Base-by-base conservation (phyloP, 2,797 vertebrate species). In the Iguana delicatissima region DNA sequence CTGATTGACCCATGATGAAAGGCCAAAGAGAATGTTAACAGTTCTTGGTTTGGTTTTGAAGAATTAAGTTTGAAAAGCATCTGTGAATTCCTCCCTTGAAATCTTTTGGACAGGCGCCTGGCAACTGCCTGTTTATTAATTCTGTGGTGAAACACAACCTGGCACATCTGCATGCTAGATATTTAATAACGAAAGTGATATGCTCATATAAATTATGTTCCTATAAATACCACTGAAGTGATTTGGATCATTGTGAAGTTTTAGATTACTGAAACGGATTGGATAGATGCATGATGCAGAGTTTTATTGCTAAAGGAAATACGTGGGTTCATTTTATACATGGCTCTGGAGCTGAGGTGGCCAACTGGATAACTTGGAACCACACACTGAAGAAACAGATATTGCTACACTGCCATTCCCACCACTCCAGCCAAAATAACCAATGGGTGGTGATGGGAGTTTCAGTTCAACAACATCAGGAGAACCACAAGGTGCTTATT, bases 1-100 rank as follows among this genome's bases (percentile, higher is more conserved):
- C 74, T 89, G 93, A 92, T 1, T 77, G 55, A 87, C 0, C 4
- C 18, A 22, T 0, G 32, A 0, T 77, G 55, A 91, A 91, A 94
- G 88, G 2, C 16, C 2, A 79, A 20, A 69, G 10, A 80, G 82
- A 38, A 88, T 29, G 57, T 8, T 80, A 92, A 83, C 74, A 89
- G 88, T 46, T 46, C 42, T 46, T 46, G 42, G 42, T 92, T 22
- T 24, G 0, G 1, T 84, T 35, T 7, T 50, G 38, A 93, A 83
- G 87, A 3, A 5, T 4, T 76, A 85, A 84, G 90, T 24, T 92
- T 0, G 16, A 86, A 50, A 67, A 26, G 1, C 7, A 72, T 38
- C 74, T 93, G 10, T 29, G 81, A 14, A 89, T 88, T 88, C 1
- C 3, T 0, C 29, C 8, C 1, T 90, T 35, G 2, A 29, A 0